phyloP scores from a whole-genome alignment of 2,797 vertebrate species.

The Amniataba percoides region DNA sequence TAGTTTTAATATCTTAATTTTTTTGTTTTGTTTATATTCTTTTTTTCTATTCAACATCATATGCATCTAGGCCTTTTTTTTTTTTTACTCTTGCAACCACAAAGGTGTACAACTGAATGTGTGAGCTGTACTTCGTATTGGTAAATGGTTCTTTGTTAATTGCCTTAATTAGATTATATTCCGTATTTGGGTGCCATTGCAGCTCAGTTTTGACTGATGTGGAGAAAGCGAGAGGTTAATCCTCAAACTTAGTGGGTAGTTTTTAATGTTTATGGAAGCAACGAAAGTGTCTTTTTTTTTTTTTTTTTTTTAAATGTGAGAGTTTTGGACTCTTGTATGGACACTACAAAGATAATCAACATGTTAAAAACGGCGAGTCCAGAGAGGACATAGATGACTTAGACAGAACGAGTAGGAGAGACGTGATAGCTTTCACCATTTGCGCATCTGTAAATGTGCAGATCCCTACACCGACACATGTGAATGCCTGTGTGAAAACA shows the following conservation, averaged over 20 bases:
- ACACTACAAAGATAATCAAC: slow-evolving; percentile 38
- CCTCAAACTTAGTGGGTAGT: slow-evolving; percentile 38
- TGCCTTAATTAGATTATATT: slow-evolving; percentile 77
- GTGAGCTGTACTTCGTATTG: slow-evolving; percentile 48
- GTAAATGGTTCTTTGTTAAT: slow-evolving; percentile 65
- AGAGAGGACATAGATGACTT: background rate
- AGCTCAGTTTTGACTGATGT: slow-evolving; percentile 42
- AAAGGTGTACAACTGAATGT: slow-evolving; percentile 56
- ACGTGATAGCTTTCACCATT: slow-evolving; percentile 24
- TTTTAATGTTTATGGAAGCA: slow-evolving; percentile 41
- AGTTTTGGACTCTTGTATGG: slow-evolving; percentile 21
- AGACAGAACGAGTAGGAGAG: slow-evolving; percentile 4
- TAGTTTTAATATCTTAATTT: slow-evolving; percentile 64
- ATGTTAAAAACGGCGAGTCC: slow-evolving; percentile 20
- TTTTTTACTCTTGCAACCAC: slow-evolving; percentile 48
- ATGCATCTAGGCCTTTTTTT: slow-evolving; percentile 61
- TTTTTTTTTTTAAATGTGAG: slow-evolving; percentile 3
- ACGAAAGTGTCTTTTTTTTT: slow-evolving; percentile 21
- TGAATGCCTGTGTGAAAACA: slow-evolving; percentile 57
- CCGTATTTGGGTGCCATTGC: slow-evolving; percentile 44
- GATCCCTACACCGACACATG: slow-evolving; percentile 54
- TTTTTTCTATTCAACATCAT: slow-evolving; percentile 62
- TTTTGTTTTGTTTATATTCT: slow-evolving; percentile 49
- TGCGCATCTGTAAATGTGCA: slow-evolving; percentile 18
- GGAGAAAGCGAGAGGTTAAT: slow-evolving; percentile 36